Conservation (phyloP, 2,888 invertebrate species). For the Tetheella fluctuosa region DNA sequence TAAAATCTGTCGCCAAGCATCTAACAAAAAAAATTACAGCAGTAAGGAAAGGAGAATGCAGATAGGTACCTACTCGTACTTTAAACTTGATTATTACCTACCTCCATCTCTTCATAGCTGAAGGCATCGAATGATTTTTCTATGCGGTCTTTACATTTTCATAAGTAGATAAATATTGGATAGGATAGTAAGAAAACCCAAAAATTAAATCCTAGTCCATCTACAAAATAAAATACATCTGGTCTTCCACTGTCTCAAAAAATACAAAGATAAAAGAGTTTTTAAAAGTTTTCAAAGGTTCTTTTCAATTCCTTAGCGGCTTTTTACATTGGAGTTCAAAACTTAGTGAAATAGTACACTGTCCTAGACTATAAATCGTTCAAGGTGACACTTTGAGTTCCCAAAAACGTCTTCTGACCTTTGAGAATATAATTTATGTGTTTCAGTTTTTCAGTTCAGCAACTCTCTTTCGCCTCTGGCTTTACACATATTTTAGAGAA, state of each 20-base stretch:
- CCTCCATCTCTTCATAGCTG: too few relatives aligned
- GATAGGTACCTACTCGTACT: too few relatives aligned
- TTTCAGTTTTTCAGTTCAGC: neutral
- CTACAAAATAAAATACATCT: neutral
- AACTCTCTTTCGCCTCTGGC: neutral
- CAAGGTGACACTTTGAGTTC: neutral
- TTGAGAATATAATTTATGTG: neutral
- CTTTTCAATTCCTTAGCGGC: conserved; percentile 8
- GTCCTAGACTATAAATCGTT: conserved; percentile 4
- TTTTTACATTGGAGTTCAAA: neutral
- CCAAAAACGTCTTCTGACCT: neutral
- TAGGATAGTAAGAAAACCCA: neutral
- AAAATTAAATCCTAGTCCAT: neutral
- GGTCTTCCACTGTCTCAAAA: neutral
- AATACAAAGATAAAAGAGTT: conserved; percentile 12
- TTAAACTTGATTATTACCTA: too few relatives aligned
- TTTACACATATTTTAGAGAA: neutral
- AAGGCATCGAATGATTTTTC: too few relatives aligned
- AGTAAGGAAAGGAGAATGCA: too few relatives aligned
- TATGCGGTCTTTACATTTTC: too few relatives aligned
- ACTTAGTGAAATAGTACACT: neutral
- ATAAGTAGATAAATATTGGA: too few relatives aligned
- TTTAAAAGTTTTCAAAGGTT: neutral
- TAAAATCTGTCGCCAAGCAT: too few relatives aligned
- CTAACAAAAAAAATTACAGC: too few relatives aligned